Evolutionary conservation across 2,797 vertebrate genomes (phyloP).

Genomic region (Poeciliopsis gracilis): DNA sequence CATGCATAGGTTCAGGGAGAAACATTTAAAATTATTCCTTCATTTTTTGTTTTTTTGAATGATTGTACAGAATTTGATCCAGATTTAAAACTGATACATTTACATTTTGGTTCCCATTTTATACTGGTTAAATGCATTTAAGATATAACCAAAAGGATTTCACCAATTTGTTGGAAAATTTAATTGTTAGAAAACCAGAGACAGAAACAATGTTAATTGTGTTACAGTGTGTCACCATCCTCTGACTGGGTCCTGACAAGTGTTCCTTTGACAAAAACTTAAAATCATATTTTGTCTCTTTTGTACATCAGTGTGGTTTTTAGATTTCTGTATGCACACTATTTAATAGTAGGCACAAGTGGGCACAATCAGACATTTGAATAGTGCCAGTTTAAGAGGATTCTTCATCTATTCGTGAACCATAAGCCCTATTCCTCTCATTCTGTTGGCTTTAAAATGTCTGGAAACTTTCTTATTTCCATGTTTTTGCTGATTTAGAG

Average conservation of each 20-base stretch:
- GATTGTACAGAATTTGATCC: constrained; percentile 6
- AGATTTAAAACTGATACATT: background rate
- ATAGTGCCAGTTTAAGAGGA: constrained; percentile 60
- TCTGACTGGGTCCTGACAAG: background rate
- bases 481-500: background rate
- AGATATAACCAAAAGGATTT: constrained; percentile 8
- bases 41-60: background rate
- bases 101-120: background rate
- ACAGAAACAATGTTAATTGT: constrained; percentile 7
- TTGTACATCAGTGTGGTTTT: constrained; percentile 72
- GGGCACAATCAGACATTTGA: constrained; percentile 66
- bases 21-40: background rate
- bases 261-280: constrained; percentile 69
- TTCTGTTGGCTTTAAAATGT: constrained; percentile 7
- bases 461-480: background rate
- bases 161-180: constrained; percentile 36
- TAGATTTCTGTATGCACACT: constrained; percentile 68
- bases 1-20: background rate
- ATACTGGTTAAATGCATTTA: constrained; percentile 7
- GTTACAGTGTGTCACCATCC: background rate
- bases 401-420: constrained; percentile 52
- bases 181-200: constrained; percentile 45
- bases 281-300: constrained; percentile 75
- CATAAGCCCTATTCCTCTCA: constrained; percentile 37
- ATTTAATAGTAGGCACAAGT: constrained; percentile 67